Conservation (phyloP, 2,113 vertebrate genomes). For the Hucho hucho region DNA sequence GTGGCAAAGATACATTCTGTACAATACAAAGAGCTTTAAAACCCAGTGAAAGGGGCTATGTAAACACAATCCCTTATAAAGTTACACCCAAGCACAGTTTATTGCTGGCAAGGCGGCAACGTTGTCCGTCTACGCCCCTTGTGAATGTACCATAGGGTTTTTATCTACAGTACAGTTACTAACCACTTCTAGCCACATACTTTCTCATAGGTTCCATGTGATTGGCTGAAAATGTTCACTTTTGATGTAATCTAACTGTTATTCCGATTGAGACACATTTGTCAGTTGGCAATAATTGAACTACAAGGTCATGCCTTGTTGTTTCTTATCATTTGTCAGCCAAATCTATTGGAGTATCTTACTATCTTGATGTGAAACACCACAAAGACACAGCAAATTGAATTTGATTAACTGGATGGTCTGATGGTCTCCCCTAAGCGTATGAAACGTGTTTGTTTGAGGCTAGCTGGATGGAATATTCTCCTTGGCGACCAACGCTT, state of each 20-base stretch:
- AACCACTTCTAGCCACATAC: not conserved
- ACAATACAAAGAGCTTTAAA: not conserved
- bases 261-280: slow-evolving; percentile 16
- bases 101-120: not conserved
- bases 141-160: too few relatives aligned
- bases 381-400: slow-evolving; percentile 47
- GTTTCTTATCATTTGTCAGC: slow-evolving; percentile 27
- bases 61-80: not conserved
- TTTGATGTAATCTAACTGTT: slow-evolving; percentile 7
- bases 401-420: slow-evolving; percentile 28
- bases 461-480: slow-evolving; percentile 33
- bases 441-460: slow-evolving; percentile 55
- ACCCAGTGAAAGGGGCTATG: not conserved
- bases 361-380: slow-evolving; percentile 25
- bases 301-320: not conserved
- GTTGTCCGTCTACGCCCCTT: not conserved
- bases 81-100: not conserved
- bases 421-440: slow-evolving; percentile 6
- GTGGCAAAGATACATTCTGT: not conserved
- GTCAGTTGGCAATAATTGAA: slow-evolving; percentile 16
- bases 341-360: slow-evolving; percentile 30
- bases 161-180: too few relatives aligned
- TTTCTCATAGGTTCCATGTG: not conserved
- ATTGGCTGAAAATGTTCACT: not conserved
- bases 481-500: slow-evolving; percentile 40